These are phyloP conservation scores for Heliconius erato DNA, from an alignment of 2,888 invertebrate genomes.

Conservation along the genomic window DNA sequence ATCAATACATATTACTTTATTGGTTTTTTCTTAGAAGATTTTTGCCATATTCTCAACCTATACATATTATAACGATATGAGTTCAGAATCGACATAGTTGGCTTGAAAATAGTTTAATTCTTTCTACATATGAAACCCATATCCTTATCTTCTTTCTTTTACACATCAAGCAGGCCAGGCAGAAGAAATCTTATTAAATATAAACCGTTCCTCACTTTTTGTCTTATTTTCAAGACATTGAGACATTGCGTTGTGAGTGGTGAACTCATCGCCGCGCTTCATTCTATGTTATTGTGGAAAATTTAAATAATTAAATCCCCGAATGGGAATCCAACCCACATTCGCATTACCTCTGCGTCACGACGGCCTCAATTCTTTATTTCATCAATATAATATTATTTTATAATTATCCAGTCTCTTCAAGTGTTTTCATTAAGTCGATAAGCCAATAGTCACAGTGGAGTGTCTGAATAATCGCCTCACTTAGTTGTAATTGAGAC, in stretches of 20 bases:
- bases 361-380: not conserved
- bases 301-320: no score
- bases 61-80: no score
- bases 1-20: no score
- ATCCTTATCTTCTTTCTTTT: no score
- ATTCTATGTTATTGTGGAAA: no score
- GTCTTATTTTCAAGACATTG: not conserved
- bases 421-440: conserved; percentile 17
- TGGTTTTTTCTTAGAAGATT: no score
- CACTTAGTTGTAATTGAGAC: conserved; percentile 66
- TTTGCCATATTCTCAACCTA: no score
- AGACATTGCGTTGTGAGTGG: not conserved
- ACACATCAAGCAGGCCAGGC: no score
- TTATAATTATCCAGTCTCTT: not conserved
- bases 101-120: no score
- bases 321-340: not conserved
- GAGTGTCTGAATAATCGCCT: conserved; percentile 41
- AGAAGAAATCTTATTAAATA: no score
- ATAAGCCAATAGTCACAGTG: conserved; percentile 16
- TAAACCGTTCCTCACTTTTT: not conserved
- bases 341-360: not conserved
- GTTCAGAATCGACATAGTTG: no score
- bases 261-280: not conserved
- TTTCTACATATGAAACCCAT: no score
- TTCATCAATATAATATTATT: not conserved